Base-by-base conservation (phyloP, 2,888 invertebrate species). In the Dicyrtoma fusca region DNA sequence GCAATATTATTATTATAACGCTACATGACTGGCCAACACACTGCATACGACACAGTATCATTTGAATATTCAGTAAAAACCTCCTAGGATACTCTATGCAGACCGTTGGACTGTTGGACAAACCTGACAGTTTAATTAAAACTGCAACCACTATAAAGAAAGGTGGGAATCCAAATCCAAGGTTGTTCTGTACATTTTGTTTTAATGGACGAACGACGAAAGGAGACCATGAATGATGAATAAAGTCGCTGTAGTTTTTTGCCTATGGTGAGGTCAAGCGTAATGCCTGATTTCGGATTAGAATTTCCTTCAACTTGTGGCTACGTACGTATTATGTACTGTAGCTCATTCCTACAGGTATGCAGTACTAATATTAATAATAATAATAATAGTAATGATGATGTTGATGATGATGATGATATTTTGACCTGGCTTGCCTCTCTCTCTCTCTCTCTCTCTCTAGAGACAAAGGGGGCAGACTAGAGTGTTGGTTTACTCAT, bases 51-150 rank as follows among this genome's bases (percentile, higher is more conserved):
- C 49, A 49, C 49, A 49, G 34, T 34, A 34, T 34, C 34, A 34
- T 34, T 34, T 34, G 34, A 34, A 34, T 34, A 34, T 34, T 34
- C 49, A 49, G 5, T 17, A 14, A 49, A 49, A 4, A 49, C 49
- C 49, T 49, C 17, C 5, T 49, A 5, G 34, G 49, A 17, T 49
- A 5, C 5, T 49, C 5, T 49, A 13, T 49, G 49, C n/a, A n/a
- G n/a, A n/a, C 17, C 14, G 3, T 17, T 49, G 49, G 49, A 49
- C 11, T n/a, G n/a, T 17, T 49, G 49, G n/a, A 65, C 51, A 65
- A 55, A 42, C n/a, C 66, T 68, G 66, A 68, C 66, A 68, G 55
- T 68, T 68, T 68, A 68, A 68, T 68, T 68, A 55, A 68, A 68
- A 68, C 6, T 49, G 34, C 65, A 65, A 51, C 65, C 47, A 65